Evolutionary conservation across 1,140 invertebrate species (phyloP), one percentile per base, ranked within the genome.

Genomic region (Olivierus martensii): DNA sequence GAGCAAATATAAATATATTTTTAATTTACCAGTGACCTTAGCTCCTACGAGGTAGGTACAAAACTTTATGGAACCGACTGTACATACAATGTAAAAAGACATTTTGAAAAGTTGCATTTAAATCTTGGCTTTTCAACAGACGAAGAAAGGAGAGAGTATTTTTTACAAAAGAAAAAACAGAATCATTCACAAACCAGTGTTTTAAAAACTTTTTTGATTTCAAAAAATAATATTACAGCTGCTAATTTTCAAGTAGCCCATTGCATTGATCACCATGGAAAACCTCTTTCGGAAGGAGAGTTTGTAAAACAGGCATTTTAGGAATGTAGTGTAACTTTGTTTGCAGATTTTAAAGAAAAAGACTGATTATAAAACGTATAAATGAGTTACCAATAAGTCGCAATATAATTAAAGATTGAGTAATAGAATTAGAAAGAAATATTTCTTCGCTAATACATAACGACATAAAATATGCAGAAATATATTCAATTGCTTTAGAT

Each of bases 111-210:
- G n/a, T 49, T 39, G 17, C 18, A 39, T 49, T 39, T 14, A 39
- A 39, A 49, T 12, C n/a, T 49, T 19, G n/a, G 35, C 36, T n/a
- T 21, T 11, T 49, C 36, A 39, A 39, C 36, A 39, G 18, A 39
- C 15, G 18, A 49, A 39, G 18, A 28, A 28, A 28, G 3, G 10
- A 44, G 11, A 49, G n/a, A n/a, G n/a, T 49, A 39, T 39, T 49
- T 39, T 49, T 49, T 19, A 39, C 17, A 39, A 49, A 49, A 39
- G 11, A 39, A 49, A 49, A 39, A 38, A 49, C 9, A 49, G 37
- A 28, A 22, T 21, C n/a, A n/a, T n/a, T n/a, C n/a, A n/a, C n/a
- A n/a, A n/a, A n/a, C 18, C 42, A 44, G 42, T 44, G 42, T 44
- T 19, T 17, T 44, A 28, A 44, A 39, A 38, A 39, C 5, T 21